Conservation (phyloP, 2,888 invertebrate species). For the Argynnis bischoffii region DNA sequence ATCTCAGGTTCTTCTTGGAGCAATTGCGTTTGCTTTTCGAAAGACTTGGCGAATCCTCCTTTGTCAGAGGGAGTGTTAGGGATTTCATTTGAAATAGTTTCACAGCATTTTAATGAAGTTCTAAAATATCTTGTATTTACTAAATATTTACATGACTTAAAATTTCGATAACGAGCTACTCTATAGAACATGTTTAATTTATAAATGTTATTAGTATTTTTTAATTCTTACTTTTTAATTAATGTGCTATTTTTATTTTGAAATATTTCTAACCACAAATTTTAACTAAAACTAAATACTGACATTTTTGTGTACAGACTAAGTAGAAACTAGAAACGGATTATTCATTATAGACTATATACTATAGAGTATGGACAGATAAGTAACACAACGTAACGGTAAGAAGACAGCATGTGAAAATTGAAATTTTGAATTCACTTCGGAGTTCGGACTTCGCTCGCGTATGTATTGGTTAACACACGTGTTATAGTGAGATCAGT, state of each 20-base stretch:
- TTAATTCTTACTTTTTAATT: not conserved
- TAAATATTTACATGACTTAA: conserved; percentile 19
- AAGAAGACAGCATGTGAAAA: too few species aligned
- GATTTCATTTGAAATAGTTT: conserved; percentile 29
- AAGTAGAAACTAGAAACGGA: too few species aligned
- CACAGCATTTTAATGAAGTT: conserved; percentile 29
- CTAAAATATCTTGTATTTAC: conserved; percentile 30
- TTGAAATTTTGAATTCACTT: too few species aligned
- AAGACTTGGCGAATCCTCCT: conserved; percentile 89
- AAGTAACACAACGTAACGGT: too few species aligned
- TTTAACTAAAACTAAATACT: not conserved
- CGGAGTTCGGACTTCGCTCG: too few species aligned
- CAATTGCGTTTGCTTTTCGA: conserved; percentile 85
- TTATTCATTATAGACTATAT: too few species aligned
- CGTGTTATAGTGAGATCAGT: too few species aligned
- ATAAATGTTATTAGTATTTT: not conserved
- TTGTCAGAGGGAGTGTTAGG: conserved; percentile 49
- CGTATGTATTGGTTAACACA: too few species aligned
- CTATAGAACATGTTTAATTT: conserved; percentile 15
- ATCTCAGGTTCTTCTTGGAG: conserved; percentile 65
- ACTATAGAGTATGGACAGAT: too few species aligned
- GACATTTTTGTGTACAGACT: not conserved
- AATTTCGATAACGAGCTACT: conserved; percentile 14
- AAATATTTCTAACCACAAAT: conserved; percentile 13
- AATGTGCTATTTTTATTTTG: not conserved